Base-by-base conservation (phyloP, 53 echinoderm and acorn worm genomes). In the Pentamera pediparva region DNA sequence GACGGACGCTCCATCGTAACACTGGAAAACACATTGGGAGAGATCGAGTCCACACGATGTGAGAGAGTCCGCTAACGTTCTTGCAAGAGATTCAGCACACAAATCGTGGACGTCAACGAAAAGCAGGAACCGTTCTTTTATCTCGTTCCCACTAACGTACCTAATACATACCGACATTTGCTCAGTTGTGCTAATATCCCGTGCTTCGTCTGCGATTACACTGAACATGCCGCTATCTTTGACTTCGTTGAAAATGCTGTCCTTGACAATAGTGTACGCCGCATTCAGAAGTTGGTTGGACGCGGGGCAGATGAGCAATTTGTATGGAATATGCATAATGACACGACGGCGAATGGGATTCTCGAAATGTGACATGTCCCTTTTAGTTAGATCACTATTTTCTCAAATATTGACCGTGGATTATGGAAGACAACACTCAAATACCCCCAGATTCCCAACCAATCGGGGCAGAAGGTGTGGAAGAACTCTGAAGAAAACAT, bases 161-260 rank as follows among this genome's bases (percentile, higher is more conserved):
- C 50, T 50, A 50, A 50, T 50, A 50, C 50, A 50, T 19, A 50
- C 50, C 50, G 50, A 50, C 50, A 50, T 50, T 50, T 50, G 50
- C 50, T 50, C 50, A 50, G 50, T 50, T 18, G 50, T 50, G 21
- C 50, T 50, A 50, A 50, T 22, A 6, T 50, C 50, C 21, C 50
- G 3, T 50, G 50, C 50, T 50, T 50, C 50, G 7, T 50, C 50
- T 19, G 50, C 50, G 21, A 50, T 50, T 18, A 50, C 50, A 22
- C 50, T 50, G 50, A 50, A 50, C 50, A 50, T 50, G 7, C 50
- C 21, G 50, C 50, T 50, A 19, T 50, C 21, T 50, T 50, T 50
- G 50, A 50, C 50, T 22, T 50, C 50, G 21, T 50, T 50, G 8
- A 50, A 19, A 22, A 50, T 50, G 50, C 50, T 50, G n/a, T 50